Evolutionary conservation across 2,888 invertebrate genomes (phyloP).

Genomic region (Nomada flava): DNA sequence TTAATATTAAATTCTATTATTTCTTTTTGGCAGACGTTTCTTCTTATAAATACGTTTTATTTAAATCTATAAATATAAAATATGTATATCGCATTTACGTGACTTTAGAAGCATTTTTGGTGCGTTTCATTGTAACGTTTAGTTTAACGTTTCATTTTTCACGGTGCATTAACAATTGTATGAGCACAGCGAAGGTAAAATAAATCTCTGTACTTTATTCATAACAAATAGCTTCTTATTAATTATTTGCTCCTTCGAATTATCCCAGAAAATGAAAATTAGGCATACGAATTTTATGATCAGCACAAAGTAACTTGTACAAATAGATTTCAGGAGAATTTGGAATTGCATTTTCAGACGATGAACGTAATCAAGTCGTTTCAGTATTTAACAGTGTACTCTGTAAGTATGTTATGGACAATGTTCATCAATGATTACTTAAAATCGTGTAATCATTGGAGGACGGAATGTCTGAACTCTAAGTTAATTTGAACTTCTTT

Average conservation of each 20-base stretch:
- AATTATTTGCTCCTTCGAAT: neutral
- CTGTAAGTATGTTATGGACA: neutral
- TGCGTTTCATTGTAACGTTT: neutral
- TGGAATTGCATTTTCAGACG: no score
- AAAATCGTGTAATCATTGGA: neutral
- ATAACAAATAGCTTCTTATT: neutral
- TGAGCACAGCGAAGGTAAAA: slow-evolving; percentile 32
- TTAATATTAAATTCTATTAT: slow-evolving; percentile 22
- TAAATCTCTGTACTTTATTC: neutral
- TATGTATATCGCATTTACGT: neutral
- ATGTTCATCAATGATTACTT: neutral
- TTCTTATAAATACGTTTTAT: slow-evolving; percentile 25
- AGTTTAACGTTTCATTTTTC: neutral
- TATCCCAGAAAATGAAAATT: neutral
- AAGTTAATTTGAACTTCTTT: neutral
- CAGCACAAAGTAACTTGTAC: neutral
- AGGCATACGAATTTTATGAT: neutral
- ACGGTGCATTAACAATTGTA: neutral
- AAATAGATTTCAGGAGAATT: no score
- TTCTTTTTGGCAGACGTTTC: slow-evolving; percentile 35
- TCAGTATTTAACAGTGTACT: neutral
- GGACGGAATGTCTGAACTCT: slow-evolving; percentile 49
- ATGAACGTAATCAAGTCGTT: neutral
- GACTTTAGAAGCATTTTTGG: slow-evolving; percentile 11
- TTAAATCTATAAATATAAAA: slow-evolving; percentile 3